Conservation (phyloP, 2,888 invertebrate genomes). For the Drosophila mettleri region DNA sequence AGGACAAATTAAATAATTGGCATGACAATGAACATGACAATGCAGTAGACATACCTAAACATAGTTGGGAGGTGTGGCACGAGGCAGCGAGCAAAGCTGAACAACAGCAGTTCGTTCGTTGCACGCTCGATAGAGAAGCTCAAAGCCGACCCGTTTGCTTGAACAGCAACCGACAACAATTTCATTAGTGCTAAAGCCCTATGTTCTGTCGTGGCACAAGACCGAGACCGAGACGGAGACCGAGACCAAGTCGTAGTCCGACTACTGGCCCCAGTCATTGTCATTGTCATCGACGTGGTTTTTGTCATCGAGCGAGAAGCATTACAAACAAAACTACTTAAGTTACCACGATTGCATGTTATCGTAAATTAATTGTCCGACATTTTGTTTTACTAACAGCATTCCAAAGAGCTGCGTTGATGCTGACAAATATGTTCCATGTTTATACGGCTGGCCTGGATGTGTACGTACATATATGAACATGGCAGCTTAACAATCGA, state of each 20-base stretch:
- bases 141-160: slow-evolving; percentile 24
- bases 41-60: slow-evolving; percentile 48
- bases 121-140: slow-evolving; percentile 5
- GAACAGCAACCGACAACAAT: slow-evolving; percentile 61
- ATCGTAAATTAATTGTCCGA: slow-evolving; percentile 79
- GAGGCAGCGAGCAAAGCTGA: slow-evolving; percentile 21
- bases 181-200: slow-evolving; percentile 64
- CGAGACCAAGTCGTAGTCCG: too few relatives aligned
- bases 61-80: slow-evolving; percentile 43
- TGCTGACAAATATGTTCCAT: slow-evolving; percentile 19
- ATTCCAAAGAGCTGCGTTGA: slow-evolving; percentile 64
- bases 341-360: slow-evolving; percentile 80
- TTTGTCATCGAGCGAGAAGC: slow-evolving; percentile 64
- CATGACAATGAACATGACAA: slow-evolving; percentile 73
- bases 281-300: slow-evolving; percentile 28
- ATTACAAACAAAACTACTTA: slow-evolving; percentile 80
- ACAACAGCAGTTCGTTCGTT: slow-evolving; percentile 14
- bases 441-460: slow-evolving; percentile 3
- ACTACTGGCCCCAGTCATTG: slow-evolving; percentile 9
- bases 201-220: slow-evolving; percentile 25
- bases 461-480: not conserved
- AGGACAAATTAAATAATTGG: slow-evolving; percentile 77
- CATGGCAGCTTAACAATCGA: slow-evolving; percentile 21
- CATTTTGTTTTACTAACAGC: slow-evolving; percentile 76
- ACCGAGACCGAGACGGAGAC: too few relatives aligned